phyloP scores from a whole-genome alignment of 2,113 vertebrate species.

The Hyperoodon ampullatus region DNA sequence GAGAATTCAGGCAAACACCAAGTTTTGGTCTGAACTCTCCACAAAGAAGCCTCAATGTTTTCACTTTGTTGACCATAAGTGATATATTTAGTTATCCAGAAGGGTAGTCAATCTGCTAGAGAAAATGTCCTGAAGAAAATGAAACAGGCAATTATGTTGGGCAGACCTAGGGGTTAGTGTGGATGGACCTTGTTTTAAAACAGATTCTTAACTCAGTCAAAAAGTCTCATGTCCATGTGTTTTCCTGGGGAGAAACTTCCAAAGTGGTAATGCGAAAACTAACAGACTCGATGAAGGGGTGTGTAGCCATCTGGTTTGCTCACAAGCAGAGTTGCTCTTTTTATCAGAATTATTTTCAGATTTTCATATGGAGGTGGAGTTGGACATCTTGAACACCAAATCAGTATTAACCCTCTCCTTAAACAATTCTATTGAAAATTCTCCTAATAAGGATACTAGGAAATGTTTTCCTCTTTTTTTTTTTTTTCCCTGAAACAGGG shows the following conservation, averaged over 20 bases:
- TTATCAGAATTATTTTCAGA: constrained; percentile 78
- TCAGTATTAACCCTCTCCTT: constrained; percentile 53
- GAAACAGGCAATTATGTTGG: constrained; percentile 52
- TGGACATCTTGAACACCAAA: constrained; percentile 49
- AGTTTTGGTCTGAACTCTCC: constrained; percentile 64
- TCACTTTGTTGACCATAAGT: constrained; percentile 72
- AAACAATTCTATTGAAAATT: constrained; percentile 35
- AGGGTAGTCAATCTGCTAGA: constrained; percentile 70
- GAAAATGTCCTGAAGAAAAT: constrained; percentile 75
- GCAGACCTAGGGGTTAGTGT: constrained; percentile 59
- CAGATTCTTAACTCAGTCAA: constrained; percentile 65
- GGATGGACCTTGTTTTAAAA: constrained; percentile 71
- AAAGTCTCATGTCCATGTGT: constrained; percentile 68
- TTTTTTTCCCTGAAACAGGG: background rate
- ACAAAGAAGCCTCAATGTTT: constrained; percentile 73
- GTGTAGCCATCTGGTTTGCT: constrained; percentile 73
- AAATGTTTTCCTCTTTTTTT: background rate
- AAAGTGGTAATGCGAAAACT: constrained; percentile 56
- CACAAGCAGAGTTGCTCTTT: constrained; percentile 74
- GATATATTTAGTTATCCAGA: constrained; percentile 80
- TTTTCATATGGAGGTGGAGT: constrained; percentile 57
- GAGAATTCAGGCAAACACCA: constrained; percentile 19
- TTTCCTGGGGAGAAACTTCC: constrained; percentile 73
- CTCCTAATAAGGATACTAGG: background rate
- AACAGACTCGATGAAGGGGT: constrained; percentile 72